phyloP scores from a whole-genome alignment of 1,140 invertebrate genomes.

The Prorops nasuta region DNA sequence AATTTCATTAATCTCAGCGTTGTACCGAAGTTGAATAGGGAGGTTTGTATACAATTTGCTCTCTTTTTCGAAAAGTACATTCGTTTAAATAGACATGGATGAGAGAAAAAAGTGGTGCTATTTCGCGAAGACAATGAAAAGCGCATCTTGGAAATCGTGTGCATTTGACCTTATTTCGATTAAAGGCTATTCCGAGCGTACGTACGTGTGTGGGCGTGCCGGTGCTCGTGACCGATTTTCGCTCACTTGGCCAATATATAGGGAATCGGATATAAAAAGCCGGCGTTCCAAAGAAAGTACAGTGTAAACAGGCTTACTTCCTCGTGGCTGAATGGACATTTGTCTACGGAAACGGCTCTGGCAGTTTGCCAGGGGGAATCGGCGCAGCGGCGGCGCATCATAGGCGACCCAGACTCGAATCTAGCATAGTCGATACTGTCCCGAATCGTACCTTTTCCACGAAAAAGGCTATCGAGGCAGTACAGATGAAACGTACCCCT shows the following conservation, averaged over 20 bases:
- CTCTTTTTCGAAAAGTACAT: too few relatives aligned
- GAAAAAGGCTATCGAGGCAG: too few relatives aligned
- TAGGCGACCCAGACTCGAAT: constrained; percentile 23
- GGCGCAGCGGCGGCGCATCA: constrained; percentile 24
- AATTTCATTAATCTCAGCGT: too few relatives aligned
- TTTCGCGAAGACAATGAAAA: too few relatives aligned
- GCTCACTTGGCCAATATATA: background rate
- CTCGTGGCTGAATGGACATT: constrained; percentile 29
- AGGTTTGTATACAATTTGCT: too few relatives aligned
- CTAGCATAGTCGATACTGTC: constrained; percentile 20
- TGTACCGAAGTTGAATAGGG: too few relatives aligned
- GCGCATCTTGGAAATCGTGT: background rate
- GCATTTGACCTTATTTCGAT: background rate
- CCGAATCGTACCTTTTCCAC: constrained; percentile 1
- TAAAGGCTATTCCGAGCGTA: background rate
- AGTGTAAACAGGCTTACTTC: constrained; percentile 29
- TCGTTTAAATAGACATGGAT: too few relatives aligned
- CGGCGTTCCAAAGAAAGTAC: constrained; percentile 21
- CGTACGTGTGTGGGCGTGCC: background rate
- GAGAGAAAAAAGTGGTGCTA: too few relatives aligned
- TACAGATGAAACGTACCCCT: too few relatives aligned
- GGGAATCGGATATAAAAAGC: constrained; percentile 12
- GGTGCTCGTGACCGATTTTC: constrained; percentile 21
- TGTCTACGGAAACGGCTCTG: constrained; percentile 32
- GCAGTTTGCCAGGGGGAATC: constrained; percentile 25